These are phyloP conservation scores for Caenorhabditis brenneri DNA, from an alignment of 1,140 invertebrate species.

Conservation along the genomic window DNA sequence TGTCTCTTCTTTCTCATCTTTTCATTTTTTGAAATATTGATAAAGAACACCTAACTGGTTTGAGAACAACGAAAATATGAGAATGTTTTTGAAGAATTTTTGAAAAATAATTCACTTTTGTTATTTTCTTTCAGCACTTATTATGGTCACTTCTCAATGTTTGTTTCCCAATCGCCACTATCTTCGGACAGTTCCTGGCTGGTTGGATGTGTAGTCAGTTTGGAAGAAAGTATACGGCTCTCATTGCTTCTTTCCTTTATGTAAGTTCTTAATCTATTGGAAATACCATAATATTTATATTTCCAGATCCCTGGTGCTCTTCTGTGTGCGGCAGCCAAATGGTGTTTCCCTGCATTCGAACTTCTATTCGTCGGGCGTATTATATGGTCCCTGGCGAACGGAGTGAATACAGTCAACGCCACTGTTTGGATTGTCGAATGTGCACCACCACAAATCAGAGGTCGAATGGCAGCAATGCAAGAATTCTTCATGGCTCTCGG, in stretches of 20 bases:
- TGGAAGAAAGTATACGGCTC: constrained; percentile 55
- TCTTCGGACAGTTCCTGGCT: constrained; percentile 58
- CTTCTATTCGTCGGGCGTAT: constrained; percentile 57
- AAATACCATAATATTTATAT: neutral
- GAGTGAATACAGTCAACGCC: constrained; percentile 55
- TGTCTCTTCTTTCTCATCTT: neutral
- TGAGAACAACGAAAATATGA: neutral
- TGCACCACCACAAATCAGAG: constrained; percentile 51
- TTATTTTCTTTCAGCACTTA: constrained; percentile 50
- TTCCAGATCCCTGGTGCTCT: constrained; percentile 52
- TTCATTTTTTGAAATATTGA: neutral
- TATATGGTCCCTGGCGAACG: constrained; percentile 57
- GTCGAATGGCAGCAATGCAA: constrained; percentile 59
- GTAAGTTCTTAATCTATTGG: neutral
- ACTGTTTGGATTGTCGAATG: constrained; percentile 60
- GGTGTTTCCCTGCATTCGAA: constrained; percentile 47
- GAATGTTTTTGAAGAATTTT: neutral
- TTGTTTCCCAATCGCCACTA: constrained; percentile 57
- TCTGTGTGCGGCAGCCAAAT: constrained; percentile 51
- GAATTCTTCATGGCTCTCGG: constrained; percentile 59
- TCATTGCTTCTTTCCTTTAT: constrained; percentile 53
- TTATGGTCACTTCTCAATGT: constrained; percentile 58
- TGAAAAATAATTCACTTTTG: neutral
- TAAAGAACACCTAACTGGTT: neutral
- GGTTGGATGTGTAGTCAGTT: constrained; percentile 56